Base-by-base conservation (phyloP, 2,113 vertebrate species). In the Ageneiosus marmoratus region DNA sequence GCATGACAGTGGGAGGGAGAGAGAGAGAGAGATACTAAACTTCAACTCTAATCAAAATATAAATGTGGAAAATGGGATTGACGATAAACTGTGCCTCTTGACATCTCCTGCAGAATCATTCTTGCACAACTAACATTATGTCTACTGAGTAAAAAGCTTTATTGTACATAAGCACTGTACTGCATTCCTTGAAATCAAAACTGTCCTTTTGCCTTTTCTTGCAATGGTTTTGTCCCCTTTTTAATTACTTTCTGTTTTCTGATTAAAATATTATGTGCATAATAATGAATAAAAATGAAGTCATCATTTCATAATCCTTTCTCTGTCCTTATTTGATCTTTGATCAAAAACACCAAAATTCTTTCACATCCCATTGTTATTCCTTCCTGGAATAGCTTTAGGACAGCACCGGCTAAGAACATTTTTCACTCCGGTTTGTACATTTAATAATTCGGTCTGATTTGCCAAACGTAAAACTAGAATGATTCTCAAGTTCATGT, bases 1-100 rank as follows among this genome's bases (percentile, higher is more conserved):
- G 93, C 0, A 41, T 4, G 67, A 70, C 16, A 80, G 69, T 55
- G 53, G 62, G 9, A 60, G 53, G 65, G 8, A 53, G 0, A 80
- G 11, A 82, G 15, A 83, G 4, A 9, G 29, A 22, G 15, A 62
- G 32, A 77, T 77, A 11, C 8, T 41, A 22, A 69, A 37, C n/a
- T 18, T 24, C 22, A 41, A 41, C 20, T 24, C 27, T 7, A 6
- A 16, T 3, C 16, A 37, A 67, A 67, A 37, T 15, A 2, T 8
- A 72, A 48, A 70, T 70, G 37, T 70, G 4, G 22, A 46, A 46
- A 48, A 72, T n/a, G 22, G 20, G 22, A 70, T 5, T 1, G 10
- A 8, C 0, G 34, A 69, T 46, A 72, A 46, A 46, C 24, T 13
- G 8, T 3, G 34, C 65, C 37, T 37, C 34, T 24, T 41, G 34